Evolutionary conservation across 1,140 invertebrate genomes (phyloP).

Genomic region (Diorhabda sublineata): DNA sequence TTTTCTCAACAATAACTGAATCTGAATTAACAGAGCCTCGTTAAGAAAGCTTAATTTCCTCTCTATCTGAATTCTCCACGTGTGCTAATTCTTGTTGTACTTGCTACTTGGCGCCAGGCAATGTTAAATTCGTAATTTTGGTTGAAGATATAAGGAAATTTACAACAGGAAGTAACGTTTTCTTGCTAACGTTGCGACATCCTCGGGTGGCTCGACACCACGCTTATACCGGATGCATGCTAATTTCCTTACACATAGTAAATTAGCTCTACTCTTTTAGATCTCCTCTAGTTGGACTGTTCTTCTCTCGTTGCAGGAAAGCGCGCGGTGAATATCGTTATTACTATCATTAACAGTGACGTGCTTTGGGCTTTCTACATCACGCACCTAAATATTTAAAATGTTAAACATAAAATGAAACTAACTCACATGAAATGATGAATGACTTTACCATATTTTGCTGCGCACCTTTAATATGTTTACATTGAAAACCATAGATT

Average conservation of each 20-base stretch:
- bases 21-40: neutral
- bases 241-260: slow-evolving; percentile 19
- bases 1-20: neutral
- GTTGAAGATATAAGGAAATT: slow-evolving; percentile 8
- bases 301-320: neutral
- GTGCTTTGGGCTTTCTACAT: too few relatives aligned
- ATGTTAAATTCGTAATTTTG: slow-evolving; percentile 6
- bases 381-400: too few relatives aligned
- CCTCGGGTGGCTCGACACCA: neutral
- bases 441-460: too few relatives aligned
- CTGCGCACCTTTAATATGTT: neutral
- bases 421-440: too few relatives aligned
- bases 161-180: slow-evolving; percentile 9
- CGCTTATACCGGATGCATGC: slow-evolving; percentile 18
- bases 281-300: neutral
- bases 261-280: slow-evolving; percentile 11
- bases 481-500: neutral
- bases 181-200: slow-evolving; percentile 4
- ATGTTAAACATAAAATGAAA: too few relatives aligned
- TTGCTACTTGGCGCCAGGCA: neutral
- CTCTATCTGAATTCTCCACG: neutral
- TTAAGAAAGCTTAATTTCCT: neutral
- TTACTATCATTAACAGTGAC: too few relatives aligned
- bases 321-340: too few relatives aligned
- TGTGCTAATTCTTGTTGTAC: slow-evolving; percentile 9